A percentile compares a stretch with the other conserved stretches of the same genome.
phyloP scores from a whole-genome alignment of 1,140 invertebrate species.

The Drosophila fuyamai region DNA sequence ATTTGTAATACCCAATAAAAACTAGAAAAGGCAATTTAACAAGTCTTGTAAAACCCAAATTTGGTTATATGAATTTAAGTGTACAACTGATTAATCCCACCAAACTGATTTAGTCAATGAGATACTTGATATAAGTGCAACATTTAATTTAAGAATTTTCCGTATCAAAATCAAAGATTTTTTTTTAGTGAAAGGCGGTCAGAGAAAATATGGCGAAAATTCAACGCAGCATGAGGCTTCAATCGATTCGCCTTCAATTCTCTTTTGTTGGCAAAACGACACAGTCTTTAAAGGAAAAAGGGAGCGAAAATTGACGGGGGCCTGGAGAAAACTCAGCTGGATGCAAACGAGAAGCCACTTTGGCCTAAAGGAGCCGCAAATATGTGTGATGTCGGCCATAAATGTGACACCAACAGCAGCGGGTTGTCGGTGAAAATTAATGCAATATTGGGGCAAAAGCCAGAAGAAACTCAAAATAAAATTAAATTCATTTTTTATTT shows the following conservation, averaged over 20 bases:
- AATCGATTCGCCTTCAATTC: conserved; percentile 42
- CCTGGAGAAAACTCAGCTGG: conserved; percentile 12
- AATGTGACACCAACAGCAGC: conserved; percentile 22
- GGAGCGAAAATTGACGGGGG: conserved; percentile 2
- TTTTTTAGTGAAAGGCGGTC: conserved; percentile 9
- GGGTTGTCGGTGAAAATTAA: conserved; percentile 14
- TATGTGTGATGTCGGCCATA: conserved; percentile 20
- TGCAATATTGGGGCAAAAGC: background rate
- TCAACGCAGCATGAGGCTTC: conserved; percentile 44
- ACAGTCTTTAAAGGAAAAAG: background rate
- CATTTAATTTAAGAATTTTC: too few species aligned
- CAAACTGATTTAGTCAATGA: too few species aligned
- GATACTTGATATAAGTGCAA: too few species aligned
- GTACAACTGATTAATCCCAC: too few species aligned
- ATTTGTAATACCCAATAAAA: too few species aligned
- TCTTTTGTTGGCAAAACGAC: conserved; percentile 7
- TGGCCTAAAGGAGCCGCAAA: conserved; percentile 49
- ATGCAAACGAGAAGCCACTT: conserved; percentile 36
- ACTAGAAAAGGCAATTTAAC: too few species aligned
- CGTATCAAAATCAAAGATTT: background rate
- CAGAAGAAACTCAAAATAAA: background rate
- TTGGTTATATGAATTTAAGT: too few species aligned
- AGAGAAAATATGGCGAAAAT: conserved; percentile 39
- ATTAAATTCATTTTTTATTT: background rate
- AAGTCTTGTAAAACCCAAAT: too few species aligned